These are phyloP conservation scores for Plemyria rubiginata DNA, from an alignment of 2,888 invertebrate genomes.

Conservation along the genomic window DNA sequence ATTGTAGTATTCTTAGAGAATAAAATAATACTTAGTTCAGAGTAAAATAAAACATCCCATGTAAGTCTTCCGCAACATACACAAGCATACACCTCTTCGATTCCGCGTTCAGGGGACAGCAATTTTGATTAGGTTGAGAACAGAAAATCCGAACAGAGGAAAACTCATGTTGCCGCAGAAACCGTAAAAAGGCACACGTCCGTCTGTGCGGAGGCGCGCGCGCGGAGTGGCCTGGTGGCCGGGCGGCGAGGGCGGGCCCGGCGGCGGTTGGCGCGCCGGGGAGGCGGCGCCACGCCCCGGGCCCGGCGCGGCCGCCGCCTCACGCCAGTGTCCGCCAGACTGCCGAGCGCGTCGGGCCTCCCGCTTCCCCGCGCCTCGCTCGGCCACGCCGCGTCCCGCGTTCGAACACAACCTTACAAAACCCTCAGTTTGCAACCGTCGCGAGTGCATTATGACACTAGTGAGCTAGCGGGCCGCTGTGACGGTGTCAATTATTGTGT, in stretches of 20 bases:
- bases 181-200: constrained; percentile 65
- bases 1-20: constrained; percentile 11
- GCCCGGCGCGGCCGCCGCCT: constrained; percentile 56
- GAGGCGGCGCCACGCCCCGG: constrained; percentile 60
- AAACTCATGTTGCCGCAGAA: constrained; percentile 69
- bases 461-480: constrained; percentile 84
- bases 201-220: constrained; percentile 62
- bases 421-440: constrained; percentile 65
- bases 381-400: constrained; percentile 80
- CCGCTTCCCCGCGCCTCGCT: constrained; percentile 83
- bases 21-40: constrained; percentile 10
- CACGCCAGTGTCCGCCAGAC: constrained; percentile 84
- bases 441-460: constrained; percentile 85
- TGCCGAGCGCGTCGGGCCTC: constrained; percentile 85
- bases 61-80: constrained; percentile 36
- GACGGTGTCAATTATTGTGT: constrained; percentile 81
- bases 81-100: constrained; percentile 47
- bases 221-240: constrained; percentile 60
- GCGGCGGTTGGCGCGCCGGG: constrained; percentile 42
- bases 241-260: constrained; percentile 46
- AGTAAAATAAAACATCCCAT: constrained; percentile 49
- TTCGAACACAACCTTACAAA: constrained; percentile 60
- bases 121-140: constrained; percentile 67
- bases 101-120: constrained; percentile 65
- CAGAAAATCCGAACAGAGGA: constrained; percentile 69